Evolutionary conservation across 2,888 invertebrate species (phyloP), one percentile per base, ranked within the genome.

Genomic region (Drosophila quasianomalipes): DNA sequence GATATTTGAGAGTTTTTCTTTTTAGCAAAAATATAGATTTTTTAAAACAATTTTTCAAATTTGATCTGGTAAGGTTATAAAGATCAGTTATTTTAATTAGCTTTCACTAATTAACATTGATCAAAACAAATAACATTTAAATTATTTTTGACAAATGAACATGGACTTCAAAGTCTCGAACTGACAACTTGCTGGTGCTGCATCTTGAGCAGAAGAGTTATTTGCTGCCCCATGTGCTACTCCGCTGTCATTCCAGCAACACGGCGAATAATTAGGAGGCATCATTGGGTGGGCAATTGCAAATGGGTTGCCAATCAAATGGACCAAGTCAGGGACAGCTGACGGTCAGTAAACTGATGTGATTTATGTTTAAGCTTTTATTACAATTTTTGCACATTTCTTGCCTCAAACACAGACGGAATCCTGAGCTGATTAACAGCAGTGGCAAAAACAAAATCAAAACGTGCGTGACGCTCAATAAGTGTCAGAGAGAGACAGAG

Each of bases 321-420:
- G 51, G 28, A 9, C 35, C 68, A 70, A 79, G 75, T 85, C 85
- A 74, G 44, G 49, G 66, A 74, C 82, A 86, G 71, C 83, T 85
- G 89, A 69, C 69, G 85, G 85, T 82, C 88, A 85, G 83, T 66
- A 54, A 72, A 76, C 49, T 53, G 82, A 68, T 83, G 80, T 86
- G 85, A 88, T 86, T 86, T 86, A 86, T 86, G 86, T 78, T 73
- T 51, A 72, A 70, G 85, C 75, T 82, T 80, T 83, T 85, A 85
- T 83, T 85, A 88, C 88, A 85, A 88, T 81, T 83, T 70, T n/a
- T 66, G 55, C 41, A 41, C 41, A 33, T 35, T 51, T 47, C 31
- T 41, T 22, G 31, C 19, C 22, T 22, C 55, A 59, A 26, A 52
- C 37, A 54, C 19, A 66, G 47, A 67, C 37, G n/a, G 12, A 39